Evolutionary conservation across 2,797 vertebrate genomes (phyloP).

Genomic region (Lacerta bilineata): DNA sequence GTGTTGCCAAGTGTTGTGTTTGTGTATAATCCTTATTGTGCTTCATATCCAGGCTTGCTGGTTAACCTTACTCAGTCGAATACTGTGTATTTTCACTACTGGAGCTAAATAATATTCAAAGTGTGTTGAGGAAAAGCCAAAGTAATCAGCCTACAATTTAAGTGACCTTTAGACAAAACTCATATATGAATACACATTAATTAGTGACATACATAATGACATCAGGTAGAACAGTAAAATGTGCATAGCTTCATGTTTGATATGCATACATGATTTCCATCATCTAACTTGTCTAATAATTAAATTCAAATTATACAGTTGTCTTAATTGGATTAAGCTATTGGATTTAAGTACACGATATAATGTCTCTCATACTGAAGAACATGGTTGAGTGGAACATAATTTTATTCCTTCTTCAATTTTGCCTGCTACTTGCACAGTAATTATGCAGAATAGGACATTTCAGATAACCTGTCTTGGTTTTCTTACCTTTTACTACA

Average conservation of each 20-base stretch:
- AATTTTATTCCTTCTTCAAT: slow-evolving; percentile 63
- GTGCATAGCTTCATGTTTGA: not conserved
- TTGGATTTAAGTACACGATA: slow-evolving; percentile 49
- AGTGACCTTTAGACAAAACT: slow-evolving; percentile 43
- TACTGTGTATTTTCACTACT: not conserved
- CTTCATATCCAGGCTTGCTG: not conserved
- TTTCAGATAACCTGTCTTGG: slow-evolving; percentile 47
- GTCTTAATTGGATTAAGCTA: slow-evolving; percentile 57
- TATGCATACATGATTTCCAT: slow-evolving; percentile 50
- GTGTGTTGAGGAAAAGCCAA: slow-evolving; percentile 2
- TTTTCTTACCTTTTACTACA: slow-evolving; percentile 42
- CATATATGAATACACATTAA: not conserved
- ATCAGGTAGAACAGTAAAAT: slow-evolving; percentile 38
- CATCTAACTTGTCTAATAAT: slow-evolving; percentile 44
- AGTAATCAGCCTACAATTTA: not conserved
- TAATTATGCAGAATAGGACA: slow-evolving; percentile 46
- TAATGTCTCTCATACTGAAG: slow-evolving; percentile 53
- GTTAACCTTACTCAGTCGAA: not conserved
- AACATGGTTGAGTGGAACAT: slow-evolving; percentile 10
- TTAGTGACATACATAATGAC: slow-evolving; percentile 29
- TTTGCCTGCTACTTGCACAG: slow-evolving; percentile 34
- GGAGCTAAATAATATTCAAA: slow-evolving; percentile 7
- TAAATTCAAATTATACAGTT: slow-evolving; percentile 41
- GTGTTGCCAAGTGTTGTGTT: not conserved
- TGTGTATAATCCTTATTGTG: not conserved